Percentiles rank a stretch among this genome's conserved stretches.
These are phyloP conservation scores for Hippopotamus amphibius DNA, from an alignment of 2,113 vertebrate genomes.

Conservation along the genomic window DNA sequence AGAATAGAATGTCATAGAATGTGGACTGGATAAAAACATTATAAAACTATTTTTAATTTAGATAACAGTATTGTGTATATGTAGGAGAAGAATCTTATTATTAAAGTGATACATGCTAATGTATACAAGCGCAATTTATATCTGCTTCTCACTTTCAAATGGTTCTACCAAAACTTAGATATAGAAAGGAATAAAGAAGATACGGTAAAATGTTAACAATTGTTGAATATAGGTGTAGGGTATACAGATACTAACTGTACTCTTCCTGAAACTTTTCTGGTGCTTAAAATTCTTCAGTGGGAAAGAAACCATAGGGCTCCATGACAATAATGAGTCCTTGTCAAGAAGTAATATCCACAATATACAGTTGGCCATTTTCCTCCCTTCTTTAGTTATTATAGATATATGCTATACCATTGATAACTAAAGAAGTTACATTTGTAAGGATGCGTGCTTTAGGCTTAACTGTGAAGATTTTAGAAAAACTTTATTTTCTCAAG, in stretches of 20 bases:
- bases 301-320: background rate
- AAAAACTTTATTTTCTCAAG: conserved; percentile 43
- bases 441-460: background rate
- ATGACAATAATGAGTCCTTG: background rate
- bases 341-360: background rate
- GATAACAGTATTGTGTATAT: background rate
- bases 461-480: background rate
- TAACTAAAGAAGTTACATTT: background rate
- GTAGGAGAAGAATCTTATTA: background rate
- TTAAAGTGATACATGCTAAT: background rate
- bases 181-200: background rate
- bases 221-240: background rate
- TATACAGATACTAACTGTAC: background rate
- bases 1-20: background rate
- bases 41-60: background rate
- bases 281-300: background rate
- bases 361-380: background rate
- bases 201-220: background rate
- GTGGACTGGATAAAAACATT: background rate
- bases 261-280: background rate
- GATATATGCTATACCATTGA: background rate
- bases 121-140: background rate
- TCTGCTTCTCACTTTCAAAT: background rate
- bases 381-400: background rate
- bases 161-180: background rate